Evolutionary conservation across 2,888 invertebrate species (phyloP).

Genomic region (Monopis laevigella): DNA sequence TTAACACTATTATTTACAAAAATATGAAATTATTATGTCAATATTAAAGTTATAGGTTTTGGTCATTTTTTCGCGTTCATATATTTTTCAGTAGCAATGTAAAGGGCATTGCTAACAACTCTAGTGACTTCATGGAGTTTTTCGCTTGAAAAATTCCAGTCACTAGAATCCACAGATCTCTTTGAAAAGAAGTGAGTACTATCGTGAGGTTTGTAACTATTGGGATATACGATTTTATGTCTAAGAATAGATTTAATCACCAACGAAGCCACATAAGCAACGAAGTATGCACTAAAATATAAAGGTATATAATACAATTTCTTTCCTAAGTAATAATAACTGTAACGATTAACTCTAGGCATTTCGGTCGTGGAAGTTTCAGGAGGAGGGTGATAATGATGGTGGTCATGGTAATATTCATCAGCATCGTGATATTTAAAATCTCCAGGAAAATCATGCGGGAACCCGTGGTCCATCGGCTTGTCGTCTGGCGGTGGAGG

Average conservation of each 20-base stretch:
- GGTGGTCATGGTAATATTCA: constrained; percentile 37
- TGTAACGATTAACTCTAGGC: constrained; percentile 71
- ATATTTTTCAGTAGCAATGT: constrained; percentile 49
- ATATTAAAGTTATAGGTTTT: background rate
- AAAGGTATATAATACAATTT: constrained; percentile 80
- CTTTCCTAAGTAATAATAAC: constrained; percentile 79
- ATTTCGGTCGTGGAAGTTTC: constrained; percentile 55
- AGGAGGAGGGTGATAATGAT: constrained; percentile 42
- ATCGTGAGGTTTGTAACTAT: constrained; percentile 57
- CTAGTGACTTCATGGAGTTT: constrained; percentile 57
- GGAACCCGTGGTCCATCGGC: constrained; percentile 44
- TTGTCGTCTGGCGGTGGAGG: constrained; percentile 37
- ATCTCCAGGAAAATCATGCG: constrained; percentile 53
- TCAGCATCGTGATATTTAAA: constrained; percentile 53
- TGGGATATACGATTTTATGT: constrained; percentile 74
- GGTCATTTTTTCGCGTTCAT: constrained; percentile 26
- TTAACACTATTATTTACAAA: constrained; percentile 4
- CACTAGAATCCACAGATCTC: constrained; percentile 35
- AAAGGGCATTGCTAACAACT: constrained; percentile 50
- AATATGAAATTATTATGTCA: background rate
- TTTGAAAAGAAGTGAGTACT: constrained; percentile 52
- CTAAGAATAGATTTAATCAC: constrained; percentile 77
- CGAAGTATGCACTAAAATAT: constrained; percentile 78
- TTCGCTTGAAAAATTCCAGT: constrained; percentile 56
- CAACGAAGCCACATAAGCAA: constrained; percentile 75